A percentile compares a stretch with the other conserved stretches of the same genome.
phyloP scores from a whole-genome alignment of 2,797 vertebrate species.

The Pangasius larnaudii region DNA sequence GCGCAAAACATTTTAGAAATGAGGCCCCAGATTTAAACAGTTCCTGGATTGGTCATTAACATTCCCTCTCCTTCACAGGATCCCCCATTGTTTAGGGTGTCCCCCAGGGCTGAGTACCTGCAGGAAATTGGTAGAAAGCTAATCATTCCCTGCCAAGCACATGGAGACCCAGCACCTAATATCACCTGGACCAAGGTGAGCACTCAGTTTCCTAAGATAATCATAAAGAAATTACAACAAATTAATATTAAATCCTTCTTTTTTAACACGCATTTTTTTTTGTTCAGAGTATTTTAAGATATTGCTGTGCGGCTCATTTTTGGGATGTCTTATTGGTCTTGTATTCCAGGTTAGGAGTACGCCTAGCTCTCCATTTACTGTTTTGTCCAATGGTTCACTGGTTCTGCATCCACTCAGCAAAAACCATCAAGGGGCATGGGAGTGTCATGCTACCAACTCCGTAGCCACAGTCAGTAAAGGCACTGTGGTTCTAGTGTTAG shows the following conservation, averaged over 20 bases:
- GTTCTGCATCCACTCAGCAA: conserved; percentile 84
- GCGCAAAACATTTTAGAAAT: not conserved
- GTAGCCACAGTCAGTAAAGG: conserved; percentile 82
- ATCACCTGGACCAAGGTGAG: conserved; percentile 91
- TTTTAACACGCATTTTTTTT: not conserved
- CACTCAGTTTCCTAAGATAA: not conserved
- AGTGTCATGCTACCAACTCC: conserved; percentile 85
- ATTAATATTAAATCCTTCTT: not conserved
- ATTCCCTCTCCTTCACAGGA: conserved; percentile 73
- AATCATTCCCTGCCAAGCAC: conserved; percentile 83
- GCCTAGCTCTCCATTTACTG: conserved; percentile 72
- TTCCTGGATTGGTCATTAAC: not conserved
- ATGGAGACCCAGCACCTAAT: conserved; percentile 84
- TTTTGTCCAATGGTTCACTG: conserved; percentile 85
- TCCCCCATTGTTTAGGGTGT: conserved; percentile 81
- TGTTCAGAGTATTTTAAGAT: not conserved
- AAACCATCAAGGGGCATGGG: conserved; percentile 91
- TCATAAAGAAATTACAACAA: not conserved
- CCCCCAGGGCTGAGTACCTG: conserved; percentile 87
- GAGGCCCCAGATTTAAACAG: not conserved
- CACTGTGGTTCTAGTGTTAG: conserved; percentile 86
- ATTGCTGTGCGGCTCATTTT: not conserved
- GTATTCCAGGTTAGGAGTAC: conserved; percentile 78
- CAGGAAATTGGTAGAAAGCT: conserved; percentile 93
- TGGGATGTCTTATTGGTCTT: not conserved